Evolutionary conservation across 2,888 invertebrate species (phyloP), one percentile per base, ranked within the genome.

Genomic region (Netelia fuscicornis): DNA sequence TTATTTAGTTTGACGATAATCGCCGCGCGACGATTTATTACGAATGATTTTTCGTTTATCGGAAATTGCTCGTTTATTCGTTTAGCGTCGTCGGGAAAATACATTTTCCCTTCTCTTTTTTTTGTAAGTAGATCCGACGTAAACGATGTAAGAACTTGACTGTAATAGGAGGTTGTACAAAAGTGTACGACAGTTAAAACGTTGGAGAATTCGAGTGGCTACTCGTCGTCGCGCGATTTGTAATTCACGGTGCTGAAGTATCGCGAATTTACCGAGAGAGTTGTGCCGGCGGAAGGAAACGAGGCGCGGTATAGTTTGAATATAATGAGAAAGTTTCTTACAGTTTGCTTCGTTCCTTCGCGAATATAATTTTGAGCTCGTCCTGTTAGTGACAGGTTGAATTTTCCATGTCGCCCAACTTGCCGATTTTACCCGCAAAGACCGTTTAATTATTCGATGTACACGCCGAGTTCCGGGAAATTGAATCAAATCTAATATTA

Each of bases 351-450:
- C 10, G 37, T 37, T 2, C 23, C 52, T 71, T 79, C 62, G 52
- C 58, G 54, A 71, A 70, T 71, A 64, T 71, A 78, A 68, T 79
- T 71, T 54, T n/a, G 62, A 79, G 70, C 70, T 71, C 9, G 10
- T 54, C 13, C 78, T 62, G 78, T 20, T 17, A 23, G 42, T 71
- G 78, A 71, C 64, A 37, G 78, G 70, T 37, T 25, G 37, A 30
- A 60, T 37, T 70, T 30, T 42, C 52, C 78, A 23, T 64, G 62
- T 54, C 37, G 52, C 10, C 10, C 23, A 48, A 48, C 48, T 48
- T 48, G 2, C 10, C 13, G 48, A 48, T 48, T 48, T 48, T 48
- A 37, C 37, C 48, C 48, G 48, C 11, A 13, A 48, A 48, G 48
- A 11, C 37, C 37, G n/a, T 58, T 48, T 30, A 11, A 70, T 37